These are phyloP conservation scores for Gnathonemus longibarbis DNA, from an alignment of 2,113 vertebrate species.

Conservation along the genomic window DNA sequence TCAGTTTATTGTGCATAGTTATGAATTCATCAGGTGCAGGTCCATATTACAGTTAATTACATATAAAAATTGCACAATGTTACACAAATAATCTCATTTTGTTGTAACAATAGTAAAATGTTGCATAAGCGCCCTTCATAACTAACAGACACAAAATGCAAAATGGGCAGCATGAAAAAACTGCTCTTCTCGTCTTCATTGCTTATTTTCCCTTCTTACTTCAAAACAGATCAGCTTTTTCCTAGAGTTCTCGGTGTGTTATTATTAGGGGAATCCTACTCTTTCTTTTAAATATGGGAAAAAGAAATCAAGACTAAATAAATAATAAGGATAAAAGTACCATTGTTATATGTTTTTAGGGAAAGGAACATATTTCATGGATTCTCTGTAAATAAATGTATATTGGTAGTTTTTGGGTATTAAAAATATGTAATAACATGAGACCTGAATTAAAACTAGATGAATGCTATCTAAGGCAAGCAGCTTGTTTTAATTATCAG, in stretches of 20 bases:
- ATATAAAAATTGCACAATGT: neutral
- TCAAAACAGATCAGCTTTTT: neutral
- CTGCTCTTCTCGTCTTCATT: neutral
- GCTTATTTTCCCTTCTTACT: neutral
- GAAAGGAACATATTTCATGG: neutral
- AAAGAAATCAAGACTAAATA: neutral
- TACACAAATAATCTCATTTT: neutral
- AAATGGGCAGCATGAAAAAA: neutral
- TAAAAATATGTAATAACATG: neutral
- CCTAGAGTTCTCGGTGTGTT: neutral
- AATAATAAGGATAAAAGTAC: neutral
- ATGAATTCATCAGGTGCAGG: neutral
- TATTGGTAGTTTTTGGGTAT: neutral
- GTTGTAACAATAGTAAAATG: neutral
- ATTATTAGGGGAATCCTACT: neutral
- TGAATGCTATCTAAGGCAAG: neutral
- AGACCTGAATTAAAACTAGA: neutral
- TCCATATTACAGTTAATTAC: neutral
- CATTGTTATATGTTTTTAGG: neutral
- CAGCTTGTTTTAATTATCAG: neutral
- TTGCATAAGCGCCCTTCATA: neutral
- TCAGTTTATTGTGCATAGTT: neutral
- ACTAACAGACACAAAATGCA: neutral
- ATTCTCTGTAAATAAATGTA: neutral
- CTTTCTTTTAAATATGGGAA: neutral